phyloP scores from a whole-genome alignment of 2,888 invertebrate genomes.

The Chymomyza fuscimana region DNA sequence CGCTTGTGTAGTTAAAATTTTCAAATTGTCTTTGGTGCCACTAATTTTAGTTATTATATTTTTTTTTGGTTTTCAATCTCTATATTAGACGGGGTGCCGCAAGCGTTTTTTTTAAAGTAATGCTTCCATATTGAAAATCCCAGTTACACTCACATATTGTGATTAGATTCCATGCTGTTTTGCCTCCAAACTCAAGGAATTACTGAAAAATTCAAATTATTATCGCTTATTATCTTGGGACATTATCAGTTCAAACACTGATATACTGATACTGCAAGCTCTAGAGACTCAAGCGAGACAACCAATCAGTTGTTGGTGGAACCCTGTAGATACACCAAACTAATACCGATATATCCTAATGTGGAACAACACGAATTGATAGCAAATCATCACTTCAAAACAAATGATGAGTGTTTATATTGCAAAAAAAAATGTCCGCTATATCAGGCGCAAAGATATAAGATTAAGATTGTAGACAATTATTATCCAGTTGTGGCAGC shows the following conservation, averaged over 20 bases:
- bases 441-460: too few species aligned
- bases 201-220: slow-evolving; percentile 79
- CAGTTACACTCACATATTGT: slow-evolving; percentile 78
- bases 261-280: slow-evolving; percentile 75
- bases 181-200: slow-evolving; percentile 76
- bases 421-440: not conserved
- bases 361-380: slow-evolving; percentile 64
- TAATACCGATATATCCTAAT: slow-evolving; percentile 74
- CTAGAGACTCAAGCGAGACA: slow-evolving; percentile 31
- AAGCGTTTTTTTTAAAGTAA: slow-evolving; percentile 41
- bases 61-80: not conserved
- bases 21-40: not conserved
- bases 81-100: slow-evolving; percentile 2
- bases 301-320: slow-evolving; percentile 34
- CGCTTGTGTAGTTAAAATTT: too few species aligned
- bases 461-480: too few species aligned
- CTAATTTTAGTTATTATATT: not conserved
- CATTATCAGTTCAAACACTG: slow-evolving; percentile 79
- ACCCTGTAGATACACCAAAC: slow-evolving; percentile 63
- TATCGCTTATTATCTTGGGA: slow-evolving; percentile 79
- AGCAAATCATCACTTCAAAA: slow-evolving; percentile 76
- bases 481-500: too few species aligned
- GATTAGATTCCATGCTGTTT: slow-evolving; percentile 75
- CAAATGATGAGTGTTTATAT: not conserved
- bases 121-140: slow-evolving; percentile 76